Evolutionary conservation across 2,888 invertebrate genomes (phyloP), one percentile per base, ranked within the genome.

Genomic region (Sisyra terminalis): DNA sequence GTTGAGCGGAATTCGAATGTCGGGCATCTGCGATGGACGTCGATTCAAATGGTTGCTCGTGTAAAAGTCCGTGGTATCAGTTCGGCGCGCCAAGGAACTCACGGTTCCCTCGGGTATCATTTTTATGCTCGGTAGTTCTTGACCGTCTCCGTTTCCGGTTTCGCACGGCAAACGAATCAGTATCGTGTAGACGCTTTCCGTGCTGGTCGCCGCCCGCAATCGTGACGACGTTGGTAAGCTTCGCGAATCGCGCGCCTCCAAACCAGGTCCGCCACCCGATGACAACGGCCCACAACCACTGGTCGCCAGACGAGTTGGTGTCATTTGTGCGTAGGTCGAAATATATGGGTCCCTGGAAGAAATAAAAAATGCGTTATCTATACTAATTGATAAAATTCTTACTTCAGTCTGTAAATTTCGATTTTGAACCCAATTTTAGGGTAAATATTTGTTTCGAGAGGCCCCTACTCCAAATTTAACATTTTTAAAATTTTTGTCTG

Each of bases 101-200:
- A 56, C 52, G 45, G 55, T 50, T 47, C 60, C 60, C 45, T 60
- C 59, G 45, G 83, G 79, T 50, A 87, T 87, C 86, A 89, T 87
- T 62, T 84, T 87, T 52, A 90, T 89, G 46, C 84, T 83, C 42
- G 88, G 80, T 7, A 48, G 39, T 18, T 61, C 62, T 32, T 71
- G 67, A 46, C 73, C 70, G 4, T 69, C 65, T 44, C 70, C 64
- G 50, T 53, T 53, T 48, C 60, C 58, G 10, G 18, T 38, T 46
- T 72, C 71, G 44, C 75, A 73, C 13, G 90, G 88, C 51, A 94
- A 68, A 53, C 84, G 73, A 54, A 94, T 94, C 48, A 94, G 68
- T 55, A 94, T 93, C 45, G 93, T 93, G 68, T 93, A 94, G 35
- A 92, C 87, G 30, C 78, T 78, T 54, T 81, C 80, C 50, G 75